Evolutionary conservation across 2,797 vertebrate species (phyloP).

Genomic region (Cryptoblepharus egeriae): DNA sequence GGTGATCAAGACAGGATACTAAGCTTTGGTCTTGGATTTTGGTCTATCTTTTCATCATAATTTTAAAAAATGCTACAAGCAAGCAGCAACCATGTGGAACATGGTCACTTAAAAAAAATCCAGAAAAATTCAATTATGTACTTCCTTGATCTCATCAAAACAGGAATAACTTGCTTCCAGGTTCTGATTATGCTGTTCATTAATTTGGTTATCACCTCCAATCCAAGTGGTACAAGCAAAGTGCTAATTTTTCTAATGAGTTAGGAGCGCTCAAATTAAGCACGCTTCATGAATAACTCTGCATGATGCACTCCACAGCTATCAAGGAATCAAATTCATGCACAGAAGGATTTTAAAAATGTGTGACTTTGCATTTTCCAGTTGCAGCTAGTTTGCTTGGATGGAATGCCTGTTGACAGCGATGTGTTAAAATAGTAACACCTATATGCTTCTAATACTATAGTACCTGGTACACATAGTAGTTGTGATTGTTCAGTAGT

Average conservation of each 20-base stretch:
- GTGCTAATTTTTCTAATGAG: slow-evolving; percentile 5
- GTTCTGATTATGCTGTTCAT: slow-evolving; percentile 8
- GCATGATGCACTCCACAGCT: not conserved
- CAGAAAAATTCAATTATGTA: not conserved
- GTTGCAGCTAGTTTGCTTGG: not conserved
- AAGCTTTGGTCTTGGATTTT: not conserved
- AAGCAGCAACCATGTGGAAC: not conserved
- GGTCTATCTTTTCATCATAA: not conserved
- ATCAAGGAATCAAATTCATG: not conserved
- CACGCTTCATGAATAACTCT: not conserved
- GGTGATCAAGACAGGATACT: not conserved
- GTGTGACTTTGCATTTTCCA: not conserved
- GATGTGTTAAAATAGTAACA: too few relatives aligned
- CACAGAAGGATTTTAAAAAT: not conserved
- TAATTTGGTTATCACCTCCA: slow-evolving; percentile 10
- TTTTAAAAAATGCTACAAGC: not conserved
- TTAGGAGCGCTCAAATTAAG: not conserved
- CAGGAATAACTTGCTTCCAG: slow-evolving; percentile 12
- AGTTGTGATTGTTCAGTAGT: too few relatives aligned
- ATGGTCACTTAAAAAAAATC: not conserved
- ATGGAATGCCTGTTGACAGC: not conserved
- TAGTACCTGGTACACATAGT: not conserved
- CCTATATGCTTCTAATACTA: not conserved
- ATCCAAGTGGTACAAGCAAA: slow-evolving; percentile 6
- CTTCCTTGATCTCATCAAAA: not conserved